Evolutionary conservation across 1,140 invertebrate genomes (phyloP).

Genomic region (Pissodes strobi): DNA sequence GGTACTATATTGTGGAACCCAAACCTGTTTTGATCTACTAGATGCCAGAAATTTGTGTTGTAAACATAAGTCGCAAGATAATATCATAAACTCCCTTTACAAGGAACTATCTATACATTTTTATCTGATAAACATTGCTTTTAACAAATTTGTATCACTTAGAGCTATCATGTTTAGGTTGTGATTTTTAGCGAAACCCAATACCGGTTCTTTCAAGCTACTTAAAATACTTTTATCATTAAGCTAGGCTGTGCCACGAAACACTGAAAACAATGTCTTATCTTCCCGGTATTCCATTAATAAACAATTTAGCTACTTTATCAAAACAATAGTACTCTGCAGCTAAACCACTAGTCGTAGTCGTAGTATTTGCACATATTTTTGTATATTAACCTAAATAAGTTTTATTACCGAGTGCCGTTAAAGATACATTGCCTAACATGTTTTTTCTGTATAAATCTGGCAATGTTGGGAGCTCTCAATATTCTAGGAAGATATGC

Average conservation of each 20-base stretch:
- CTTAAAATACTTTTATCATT: neutral
- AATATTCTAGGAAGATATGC: too few relatives aligned
- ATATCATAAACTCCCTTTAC: conserved; percentile 19
- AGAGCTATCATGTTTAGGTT: neutral
- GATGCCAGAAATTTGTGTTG: neutral
- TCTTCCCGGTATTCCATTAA: neutral
- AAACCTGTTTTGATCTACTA: neutral
- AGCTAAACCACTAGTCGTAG: too few relatives aligned
- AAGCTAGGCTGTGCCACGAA: neutral
- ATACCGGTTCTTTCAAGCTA: neutral
- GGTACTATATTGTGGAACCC: too few relatives aligned
- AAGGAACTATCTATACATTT: conserved; percentile 18
- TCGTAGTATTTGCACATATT: too few relatives aligned
- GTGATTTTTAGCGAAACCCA: neutral
- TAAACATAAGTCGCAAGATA: neutral
- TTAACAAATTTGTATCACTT: conserved; percentile 19
- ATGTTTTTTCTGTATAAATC: too few relatives aligned
- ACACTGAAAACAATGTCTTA: neutral
- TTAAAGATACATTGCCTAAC: too few relatives aligned
- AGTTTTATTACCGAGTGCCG: too few relatives aligned
- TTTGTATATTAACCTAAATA: too few relatives aligned
- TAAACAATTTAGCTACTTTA: neutral
- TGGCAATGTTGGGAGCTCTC: too few relatives aligned
- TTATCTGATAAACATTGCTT: conserved; percentile 14
- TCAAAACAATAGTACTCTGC: too few relatives aligned